A percentile compares a stretch with the other conserved stretches of the same genome.
These are phyloP conservation scores for Halcyon malimbica DNA, from an alignment of 2,113 vertebrate genomes.

Conservation along the genomic window DNA sequence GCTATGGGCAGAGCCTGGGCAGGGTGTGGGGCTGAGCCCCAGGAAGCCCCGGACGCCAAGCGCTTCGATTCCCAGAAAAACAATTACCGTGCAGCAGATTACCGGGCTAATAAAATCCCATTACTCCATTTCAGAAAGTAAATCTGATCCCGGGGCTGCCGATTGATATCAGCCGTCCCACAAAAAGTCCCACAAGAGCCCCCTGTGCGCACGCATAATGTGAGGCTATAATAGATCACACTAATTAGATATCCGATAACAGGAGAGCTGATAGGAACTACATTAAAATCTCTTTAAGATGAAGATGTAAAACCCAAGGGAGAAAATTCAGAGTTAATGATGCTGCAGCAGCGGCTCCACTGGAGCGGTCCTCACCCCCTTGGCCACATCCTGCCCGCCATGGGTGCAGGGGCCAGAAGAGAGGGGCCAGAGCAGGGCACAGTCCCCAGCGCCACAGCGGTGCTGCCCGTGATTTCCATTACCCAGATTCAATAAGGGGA, in stretches of 20 bases:
- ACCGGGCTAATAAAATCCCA: constrained; percentile 60
- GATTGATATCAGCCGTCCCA: constrained; percentile 15
- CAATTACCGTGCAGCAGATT: constrained; percentile 54
- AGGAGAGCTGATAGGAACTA: constrained; percentile 23
- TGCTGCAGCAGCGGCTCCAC: not conserved
- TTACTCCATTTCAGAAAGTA: constrained; percentile 56
- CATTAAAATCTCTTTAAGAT: constrained; percentile 57
- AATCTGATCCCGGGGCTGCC: constrained; percentile 51
- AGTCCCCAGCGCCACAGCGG: not conserved
- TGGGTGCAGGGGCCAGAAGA: accelerated
- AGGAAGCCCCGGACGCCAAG: not conserved
- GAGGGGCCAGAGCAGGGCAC: not conserved
- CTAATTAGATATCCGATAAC: constrained; percentile 59
- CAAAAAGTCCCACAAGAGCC: constrained; percentile 9
- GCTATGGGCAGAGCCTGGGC: not conserved
- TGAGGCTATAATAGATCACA: not conserved
- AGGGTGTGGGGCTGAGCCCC: not conserved
- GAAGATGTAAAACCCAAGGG: constrained; percentile 29
- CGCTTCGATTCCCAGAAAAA: constrained; percentile 61
- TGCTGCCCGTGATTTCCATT: constrained; percentile 60
- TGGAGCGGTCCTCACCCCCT: not conserved
- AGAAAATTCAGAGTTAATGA: constrained; percentile 37
- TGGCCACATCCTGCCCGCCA: not conserved
- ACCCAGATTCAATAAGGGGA: constrained; percentile 54
- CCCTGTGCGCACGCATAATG: not conserved